Evolutionary conservation across 2,888 invertebrate species (phyloP), one percentile per base, ranked within the genome.

Genomic region (Megamerina dolium): DNA sequence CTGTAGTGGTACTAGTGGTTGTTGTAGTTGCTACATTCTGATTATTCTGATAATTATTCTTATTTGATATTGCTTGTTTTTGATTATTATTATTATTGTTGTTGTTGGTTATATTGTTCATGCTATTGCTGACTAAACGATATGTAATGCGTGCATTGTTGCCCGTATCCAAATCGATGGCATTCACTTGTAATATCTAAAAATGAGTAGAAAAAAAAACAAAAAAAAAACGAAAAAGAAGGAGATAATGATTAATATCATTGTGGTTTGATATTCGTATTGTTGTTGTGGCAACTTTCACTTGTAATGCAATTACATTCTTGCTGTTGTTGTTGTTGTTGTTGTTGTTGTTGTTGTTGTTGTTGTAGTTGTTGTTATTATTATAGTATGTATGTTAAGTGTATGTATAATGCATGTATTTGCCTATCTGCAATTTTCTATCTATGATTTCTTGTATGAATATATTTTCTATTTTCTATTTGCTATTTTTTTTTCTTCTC

Each of bases 91-190:
- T n/a, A n/a, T n/a, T n/a, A n/a, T n/a, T n/a, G n/a, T n/a, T n/a
- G 50, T 49, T 14, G 35, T 36, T 51, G 46, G 33, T 43, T 23
- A 10, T 23, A 23, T 8, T 10, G 38, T 30, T 45, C 36, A 18
- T 48, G 44, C 30, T 53, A 51, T 49, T 53, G 47, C 72, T 64
- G 47, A 79, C 65, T 49, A 95, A 78, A 48, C 83, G 81, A 71
- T 95, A 95, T 34, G 90, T 88, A 53, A 97, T 77, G 40, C 92
- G 79, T 3, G 92, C 94, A 72, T 97, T 96, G 73, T 90, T 90
- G 9, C 94, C 94, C 12, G 92, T 93, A 66, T 97, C 96, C 60
- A 85, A 79, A 73, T 96, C 96, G 49, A 86, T 81, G 3, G 96
- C 96, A 54, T 87, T 85, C 54, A 90, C 85, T 77, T 89, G 89